These are phyloP conservation scores for Monoplex corrugatus DNA, from an alignment of 2,888 invertebrate genomes.

Conservation along the genomic window DNA sequence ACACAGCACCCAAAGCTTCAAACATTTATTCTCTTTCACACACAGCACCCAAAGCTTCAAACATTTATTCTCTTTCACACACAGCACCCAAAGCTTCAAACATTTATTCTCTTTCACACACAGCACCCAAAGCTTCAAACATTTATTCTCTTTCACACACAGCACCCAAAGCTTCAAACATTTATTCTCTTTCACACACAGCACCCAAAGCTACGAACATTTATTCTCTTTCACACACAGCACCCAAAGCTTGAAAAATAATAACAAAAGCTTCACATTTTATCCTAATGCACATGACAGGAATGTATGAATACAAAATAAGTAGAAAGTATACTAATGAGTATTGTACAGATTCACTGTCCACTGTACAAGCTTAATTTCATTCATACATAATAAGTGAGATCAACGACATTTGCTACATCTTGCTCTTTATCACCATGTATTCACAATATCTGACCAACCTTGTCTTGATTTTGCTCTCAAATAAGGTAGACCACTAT, in stretches of 20 bases:
- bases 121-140: too few relatives aligned
- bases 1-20: too few relatives aligned
- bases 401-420: slow-evolving; percentile 24
- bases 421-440: background rate
- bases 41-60: too few relatives aligned
- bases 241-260: background rate
- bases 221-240: too few relatives aligned
- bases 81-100: too few relatives aligned
- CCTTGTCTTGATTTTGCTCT: background rate
- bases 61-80: too few relatives aligned
- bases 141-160: too few relatives aligned
- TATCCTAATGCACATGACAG: background rate
- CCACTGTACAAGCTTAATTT: background rate
- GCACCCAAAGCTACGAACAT: too few relatives aligned
- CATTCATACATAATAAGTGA: background rate
- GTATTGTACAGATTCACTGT: slow-evolving; percentile 24
- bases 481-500: background rate
- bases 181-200: too few relatives aligned
- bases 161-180: too few relatives aligned
- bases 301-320: background rate
- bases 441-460: background rate
- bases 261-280: background rate
- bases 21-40: too few relatives aligned
- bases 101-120: too few relatives aligned
- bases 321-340: background rate